Evolutionary conservation across 2,888 invertebrate genomes (phyloP).

Genomic region (Rotaria sp.): DNA sequence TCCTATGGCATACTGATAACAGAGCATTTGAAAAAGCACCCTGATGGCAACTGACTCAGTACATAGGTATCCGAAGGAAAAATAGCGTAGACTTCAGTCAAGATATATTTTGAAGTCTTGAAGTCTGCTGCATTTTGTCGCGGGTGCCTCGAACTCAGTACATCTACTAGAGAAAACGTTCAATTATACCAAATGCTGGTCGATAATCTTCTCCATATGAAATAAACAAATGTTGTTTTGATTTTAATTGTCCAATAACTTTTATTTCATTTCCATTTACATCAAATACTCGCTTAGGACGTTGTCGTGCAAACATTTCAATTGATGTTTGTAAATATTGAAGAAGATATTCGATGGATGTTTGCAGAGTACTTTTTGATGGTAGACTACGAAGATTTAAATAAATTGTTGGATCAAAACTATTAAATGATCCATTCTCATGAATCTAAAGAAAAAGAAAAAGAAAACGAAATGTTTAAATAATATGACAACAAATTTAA

Average conservation of each 20-base stretch:
- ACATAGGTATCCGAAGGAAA: too few relatives aligned
- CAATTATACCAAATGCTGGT: not conserved
- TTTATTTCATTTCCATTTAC: not conserved
- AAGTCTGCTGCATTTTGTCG: too few relatives aligned
- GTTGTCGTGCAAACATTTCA: not conserved
- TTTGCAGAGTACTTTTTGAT: not conserved
- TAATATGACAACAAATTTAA: not conserved
- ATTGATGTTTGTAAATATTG: not conserved
- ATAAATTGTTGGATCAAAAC: not conserved
- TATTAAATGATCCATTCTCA: not conserved
- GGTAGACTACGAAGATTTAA: constrained; percentile 25
- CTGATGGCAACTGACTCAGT: too few relatives aligned
- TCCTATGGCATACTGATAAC: too few relatives aligned
- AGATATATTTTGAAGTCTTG: too few relatives aligned
- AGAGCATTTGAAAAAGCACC: too few relatives aligned
- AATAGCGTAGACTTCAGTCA: too few relatives aligned
- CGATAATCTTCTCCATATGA: constrained; percentile 24
- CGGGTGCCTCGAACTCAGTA: too few relatives aligned
- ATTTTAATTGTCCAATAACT: not conserved
- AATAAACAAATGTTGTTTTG: not conserved
- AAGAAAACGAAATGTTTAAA: not conserved
- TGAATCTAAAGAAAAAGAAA: not conserved
- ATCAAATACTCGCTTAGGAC: constrained; percentile 16
- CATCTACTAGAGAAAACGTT: not conserved
- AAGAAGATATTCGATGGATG: constrained; percentile 3